Base-by-base conservation (phyloP, 2,113 vertebrate species). In the Dolichotis patagonum region DNA sequence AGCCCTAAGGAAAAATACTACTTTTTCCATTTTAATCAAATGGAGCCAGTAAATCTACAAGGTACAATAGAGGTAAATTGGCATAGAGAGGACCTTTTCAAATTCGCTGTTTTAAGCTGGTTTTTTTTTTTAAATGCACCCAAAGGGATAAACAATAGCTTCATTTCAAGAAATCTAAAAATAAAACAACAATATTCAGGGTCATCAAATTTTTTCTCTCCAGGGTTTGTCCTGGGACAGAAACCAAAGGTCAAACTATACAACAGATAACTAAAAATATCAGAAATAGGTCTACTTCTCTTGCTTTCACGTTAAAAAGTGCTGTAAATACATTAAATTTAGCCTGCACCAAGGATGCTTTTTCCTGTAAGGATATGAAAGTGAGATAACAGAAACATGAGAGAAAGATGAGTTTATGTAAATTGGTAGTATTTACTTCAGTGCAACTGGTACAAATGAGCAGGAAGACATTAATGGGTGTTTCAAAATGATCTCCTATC, bases 111-210 rank as follows among this genome's bases (percentile, higher is more conserved):
- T 94, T 78, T 75, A 93, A 93, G 54, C 35, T 80, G 9, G n/a
- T n/a, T 30, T 80, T 17, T 46, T 30, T 65, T 91, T 95, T 81
- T 69, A 67, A n/a, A 60, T 80, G 56, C 94, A 88, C 85, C 85
- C 95, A 95, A 88, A 96, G 81, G 90, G 81, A 71, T 94, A 94
- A 97, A 98, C 96, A 97, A 98, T 94, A 93, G 94, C 88, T 97
- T 95, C 85, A 91, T 96, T 97, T 96, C 52, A 88, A 96, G 85
- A 93, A 95, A n/a, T 95, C 96, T 97, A 97, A 97, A 98, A 97
- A 98, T 96, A 98, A 98, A 93, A 93, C 75, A 96, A 97, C 52
- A 97, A 96, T 94, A 96, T 96, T 93, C 90, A 89, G 87, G 97
- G 87, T 97, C 92, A 96, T 86, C 75, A 88, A 63, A 85, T 96